Conservation (phyloP, 2,113 vertebrate species). For the Tichodroma muraria region DNA sequence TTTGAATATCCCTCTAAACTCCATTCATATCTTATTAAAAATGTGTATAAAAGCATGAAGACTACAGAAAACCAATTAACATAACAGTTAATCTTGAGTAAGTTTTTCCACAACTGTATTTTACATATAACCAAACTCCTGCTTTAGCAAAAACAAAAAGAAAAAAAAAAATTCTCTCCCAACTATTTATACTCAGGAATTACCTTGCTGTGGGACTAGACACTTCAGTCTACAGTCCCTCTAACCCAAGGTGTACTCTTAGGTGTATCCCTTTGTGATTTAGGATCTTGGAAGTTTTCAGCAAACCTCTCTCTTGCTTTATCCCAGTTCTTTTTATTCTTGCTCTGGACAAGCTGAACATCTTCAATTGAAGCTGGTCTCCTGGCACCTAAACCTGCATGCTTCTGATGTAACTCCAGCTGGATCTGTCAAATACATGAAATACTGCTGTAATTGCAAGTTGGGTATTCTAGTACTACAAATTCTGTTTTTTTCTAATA, state of each 20-base stretch:
- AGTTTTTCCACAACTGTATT: constrained; percentile 3
- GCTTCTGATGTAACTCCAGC: constrained; percentile 80
- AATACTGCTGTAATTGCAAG: background rate
- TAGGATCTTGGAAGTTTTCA: constrained; percentile 78
- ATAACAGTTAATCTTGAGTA: background rate
- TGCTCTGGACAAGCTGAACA: constrained; percentile 70
- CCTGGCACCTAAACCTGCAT: constrained; percentile 85
- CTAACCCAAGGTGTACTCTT: constrained; percentile 66
- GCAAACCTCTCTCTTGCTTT: constrained; percentile 92
- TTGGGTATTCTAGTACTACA: background rate
- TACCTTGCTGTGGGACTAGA: background rate
- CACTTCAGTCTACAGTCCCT: constrained; percentile 63
- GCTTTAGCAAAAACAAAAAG: constrained; percentile 12
- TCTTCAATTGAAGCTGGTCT: constrained; percentile 77
- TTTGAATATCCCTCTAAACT: constrained; percentile 5
- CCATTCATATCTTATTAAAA: constrained; percentile 2
- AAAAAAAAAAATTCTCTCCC: constrained; percentile 47
- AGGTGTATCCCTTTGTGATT: constrained; percentile 53
- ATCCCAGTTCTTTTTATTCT: constrained; percentile 92
- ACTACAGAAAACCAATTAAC: constrained; percentile 26
- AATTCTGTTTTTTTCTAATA: background rate
- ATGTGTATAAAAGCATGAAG: constrained; percentile 30
- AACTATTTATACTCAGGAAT: constrained; percentile 14
- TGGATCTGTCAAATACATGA: constrained; percentile 77
- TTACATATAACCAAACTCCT: background rate